Evolutionary conservation across 2,113 vertebrate species (phyloP), one percentile per base, ranked within the genome.

Genomic region (Sinocyclocheilus maitianheensis): DNA sequence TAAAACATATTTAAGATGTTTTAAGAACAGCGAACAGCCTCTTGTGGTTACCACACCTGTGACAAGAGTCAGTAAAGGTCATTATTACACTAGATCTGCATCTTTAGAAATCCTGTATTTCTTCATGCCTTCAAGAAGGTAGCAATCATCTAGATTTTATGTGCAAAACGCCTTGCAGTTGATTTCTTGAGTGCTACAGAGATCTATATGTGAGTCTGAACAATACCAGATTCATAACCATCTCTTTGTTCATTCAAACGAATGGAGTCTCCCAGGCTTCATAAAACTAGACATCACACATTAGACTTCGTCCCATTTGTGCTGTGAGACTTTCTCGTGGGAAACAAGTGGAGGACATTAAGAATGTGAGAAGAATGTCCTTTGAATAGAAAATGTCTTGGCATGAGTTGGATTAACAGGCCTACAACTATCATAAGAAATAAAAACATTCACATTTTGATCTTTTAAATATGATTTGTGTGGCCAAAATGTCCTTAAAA

Each of bases 201-300:
- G 88, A 81, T 84, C 55, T 91, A 60, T 89, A 62, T 77, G 65
- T 86, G 89, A 40, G 20, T 79, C 20, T 40, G 20, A 60, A 40
- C 55, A 81, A 46, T 48, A 30, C 16, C 14, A 65, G 62, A 67
- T 81, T 81, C 14, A 81, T 46, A 46, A 30, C n/a, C 14, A 67
- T 81, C 43, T 81, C 62, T 88, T 91, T 90, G 85, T 71, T 65
- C 26, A 90, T 83, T 62, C 85, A 84, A 79, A 81, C 79, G 63
- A 79, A 89, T 81, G 53, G 88, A 40, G 71, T 62, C 71, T 58
- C 26, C 4, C 51, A 75, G 69, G 72, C 48, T 84, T 69, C 30
- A 75, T 16, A 46, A 60, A 84, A 20, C 67, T 24, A 43, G 12
- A 69, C 22, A 82, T 78, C 20, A 26, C 34, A 46, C 53, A 26